Evolutionary conservation across 2,113 vertebrate species (phyloP).

Genomic region (Scatophagus argus): DNA sequence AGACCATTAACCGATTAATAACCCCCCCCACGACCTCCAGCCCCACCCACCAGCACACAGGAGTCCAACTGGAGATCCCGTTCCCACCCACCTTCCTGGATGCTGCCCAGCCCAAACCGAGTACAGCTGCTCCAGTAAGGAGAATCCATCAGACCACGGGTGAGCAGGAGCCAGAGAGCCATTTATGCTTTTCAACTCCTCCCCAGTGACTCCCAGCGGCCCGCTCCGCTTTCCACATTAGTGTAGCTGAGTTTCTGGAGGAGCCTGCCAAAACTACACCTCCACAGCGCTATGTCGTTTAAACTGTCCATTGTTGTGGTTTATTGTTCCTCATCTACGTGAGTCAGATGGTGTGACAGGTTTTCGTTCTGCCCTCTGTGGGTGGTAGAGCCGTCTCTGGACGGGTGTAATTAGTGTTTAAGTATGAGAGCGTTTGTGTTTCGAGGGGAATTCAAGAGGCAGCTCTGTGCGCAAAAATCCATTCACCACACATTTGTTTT

Average conservation of each 20-base stretch:
- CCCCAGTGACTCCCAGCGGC: constrained; percentile 57
- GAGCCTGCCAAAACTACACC: constrained; percentile 56
- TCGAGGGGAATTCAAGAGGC: constrained; percentile 45
- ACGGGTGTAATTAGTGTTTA: constrained; percentile 60
- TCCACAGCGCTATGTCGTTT: constrained; percentile 38
- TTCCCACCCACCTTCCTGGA: constrained; percentile 81
- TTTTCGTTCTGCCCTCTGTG: constrained; percentile 51
- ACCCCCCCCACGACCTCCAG: not conserved
- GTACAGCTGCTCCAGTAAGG: constrained; percentile 79
- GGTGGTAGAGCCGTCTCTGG: constrained; percentile 57
- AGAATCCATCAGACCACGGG: constrained; percentile 76
- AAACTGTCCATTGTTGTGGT: constrained; percentile 62
- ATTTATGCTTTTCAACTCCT: constrained; percentile 65
- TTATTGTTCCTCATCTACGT: constrained; percentile 38
- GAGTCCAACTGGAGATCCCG: constrained; percentile 59
- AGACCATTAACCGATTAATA: constrained; percentile 63
- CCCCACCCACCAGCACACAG: not conserved
- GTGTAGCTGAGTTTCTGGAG: constrained; percentile 47
- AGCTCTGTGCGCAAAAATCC: constrained; percentile 16
- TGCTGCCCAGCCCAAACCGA: constrained; percentile 58
- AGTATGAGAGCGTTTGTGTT: constrained; percentile 51
- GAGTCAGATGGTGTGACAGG: constrained; percentile 53
- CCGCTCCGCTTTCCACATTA: constrained; percentile 54
- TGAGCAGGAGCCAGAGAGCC: constrained; percentile 63
- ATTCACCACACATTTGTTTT: constrained; percentile 33